phyloP scores from a whole-genome alignment of 2,888 invertebrate genomes.

The Synanthedon andrenaeformis region DNA sequence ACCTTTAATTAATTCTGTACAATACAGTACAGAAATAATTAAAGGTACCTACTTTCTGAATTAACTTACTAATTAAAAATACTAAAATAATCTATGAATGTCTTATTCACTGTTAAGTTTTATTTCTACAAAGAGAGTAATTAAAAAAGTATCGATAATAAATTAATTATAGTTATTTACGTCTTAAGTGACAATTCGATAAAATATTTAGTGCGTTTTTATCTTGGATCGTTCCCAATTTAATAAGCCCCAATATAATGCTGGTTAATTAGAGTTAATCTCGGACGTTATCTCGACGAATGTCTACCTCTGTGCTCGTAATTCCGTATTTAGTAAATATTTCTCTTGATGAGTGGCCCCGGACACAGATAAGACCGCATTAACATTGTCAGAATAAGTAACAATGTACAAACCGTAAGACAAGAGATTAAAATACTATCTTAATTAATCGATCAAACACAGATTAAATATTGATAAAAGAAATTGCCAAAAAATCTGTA shows the following conservation, averaged over 20 bases:
- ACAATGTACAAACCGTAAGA: too few species aligned
- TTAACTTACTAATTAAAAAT: too few species aligned
- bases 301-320: conserved; percentile 34
- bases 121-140: background rate
- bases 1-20: too few species aligned
- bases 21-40: too few species aligned
- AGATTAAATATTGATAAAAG: too few species aligned
- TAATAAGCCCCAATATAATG: conserved; percentile 36
- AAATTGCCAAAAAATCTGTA: too few species aligned
- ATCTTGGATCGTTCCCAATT: conserved; percentile 16
- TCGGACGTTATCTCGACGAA: conserved; percentile 37
- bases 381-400: conserved; percentile 20
- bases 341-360: conserved; percentile 43
- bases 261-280: conserved; percentile 58
- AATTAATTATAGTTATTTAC: background rate
- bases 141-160: background rate
- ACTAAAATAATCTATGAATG: too few species aligned
- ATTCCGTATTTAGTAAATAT: conserved; percentile 59
- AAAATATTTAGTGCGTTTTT: background rate
- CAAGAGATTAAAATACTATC: too few species aligned
- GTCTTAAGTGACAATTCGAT: background rate
- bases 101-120: background rate
- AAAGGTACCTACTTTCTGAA: too few species aligned
- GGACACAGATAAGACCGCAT: conserved; percentile 34
- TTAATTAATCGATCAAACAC: too few species aligned